A percentile compares a stretch with the other conserved stretches of the same genome.
Conservation (phyloP, 2,113 vertebrate species). For the Machaerirhynchus nigripectus region DNA sequence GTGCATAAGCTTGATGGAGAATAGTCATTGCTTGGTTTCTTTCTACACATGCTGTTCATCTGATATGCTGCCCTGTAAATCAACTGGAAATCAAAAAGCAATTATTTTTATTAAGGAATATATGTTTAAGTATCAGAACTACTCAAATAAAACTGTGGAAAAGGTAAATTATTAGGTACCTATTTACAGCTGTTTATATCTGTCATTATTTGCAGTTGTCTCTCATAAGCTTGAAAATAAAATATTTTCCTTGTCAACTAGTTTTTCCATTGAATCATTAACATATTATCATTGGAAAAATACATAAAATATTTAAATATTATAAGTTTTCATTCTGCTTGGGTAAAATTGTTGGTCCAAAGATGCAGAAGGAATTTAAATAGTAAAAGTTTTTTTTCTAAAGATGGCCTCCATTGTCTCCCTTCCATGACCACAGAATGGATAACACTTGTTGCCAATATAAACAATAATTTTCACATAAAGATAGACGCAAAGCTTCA, state of each 20-base stretch:
- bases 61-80: background rate
- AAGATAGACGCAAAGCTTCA: background rate
- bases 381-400: background rate
- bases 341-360: background rate
- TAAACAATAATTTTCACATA: background rate
- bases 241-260: background rate
- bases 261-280: background rate
- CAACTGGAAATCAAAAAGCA: background rate
- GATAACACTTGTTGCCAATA: background rate
- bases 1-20: background rate
- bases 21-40: background rate
- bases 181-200: background rate
- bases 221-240: background rate
- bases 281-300: background rate
- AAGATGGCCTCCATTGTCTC: background rate
- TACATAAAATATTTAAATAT: background rate
- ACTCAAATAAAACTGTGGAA: background rate
- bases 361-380: background rate
- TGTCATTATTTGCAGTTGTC: background rate
- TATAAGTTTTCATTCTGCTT: background rate
- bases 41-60: background rate
- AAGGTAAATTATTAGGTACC: background rate
- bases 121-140: background rate
- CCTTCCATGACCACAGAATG: background rate
- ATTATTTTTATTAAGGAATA: background rate